Conservation (phyloP, 92 coral and sea anemone species). For the Meandrina meandrites region DNA sequence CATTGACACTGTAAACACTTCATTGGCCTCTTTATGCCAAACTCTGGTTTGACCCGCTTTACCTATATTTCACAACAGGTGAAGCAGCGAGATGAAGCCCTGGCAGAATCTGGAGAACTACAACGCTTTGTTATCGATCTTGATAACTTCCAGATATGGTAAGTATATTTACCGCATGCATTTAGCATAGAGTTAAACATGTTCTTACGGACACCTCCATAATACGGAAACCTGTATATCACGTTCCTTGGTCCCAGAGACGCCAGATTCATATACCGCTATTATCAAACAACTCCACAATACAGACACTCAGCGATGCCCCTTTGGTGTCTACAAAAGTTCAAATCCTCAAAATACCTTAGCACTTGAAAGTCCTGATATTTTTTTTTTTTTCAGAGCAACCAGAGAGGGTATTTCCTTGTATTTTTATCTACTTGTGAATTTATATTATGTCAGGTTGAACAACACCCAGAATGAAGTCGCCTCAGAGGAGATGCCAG, state of each 20-base stretch:
- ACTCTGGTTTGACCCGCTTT: not conserved
- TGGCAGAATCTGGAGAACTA: constrained; percentile 97
- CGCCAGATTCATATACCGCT: too few species aligned
- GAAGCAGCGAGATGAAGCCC: constrained; percentile 91
- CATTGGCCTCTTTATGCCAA: too few species aligned
- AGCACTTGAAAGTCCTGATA: too few species aligned
- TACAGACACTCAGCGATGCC: not conserved
- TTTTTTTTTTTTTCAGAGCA: too few species aligned
- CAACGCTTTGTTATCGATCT: constrained; percentile 96
- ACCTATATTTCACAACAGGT: constrained; percentile 56
- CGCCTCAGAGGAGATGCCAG: constrained; percentile 92
- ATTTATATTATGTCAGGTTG: constrained; percentile 56
- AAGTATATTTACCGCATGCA: constrained; percentile 10
- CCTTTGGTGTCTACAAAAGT: not conserved
- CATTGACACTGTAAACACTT: too few species aligned
- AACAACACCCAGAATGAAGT: constrained; percentile 88
- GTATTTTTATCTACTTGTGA: not conserved
- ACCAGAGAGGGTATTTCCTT: too few species aligned
- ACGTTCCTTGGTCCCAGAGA: too few species aligned
- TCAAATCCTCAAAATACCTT: too few species aligned
- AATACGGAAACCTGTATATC: too few species aligned
- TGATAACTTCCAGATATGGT: constrained; percentile 97
- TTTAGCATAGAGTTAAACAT: not conserved
- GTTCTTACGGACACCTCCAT: too few species aligned
- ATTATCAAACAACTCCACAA: too few species aligned